These are phyloP conservation scores for Drosophila cognata DNA, from an alignment of 2,888 invertebrate species.

Conservation along the genomic window DNA sequence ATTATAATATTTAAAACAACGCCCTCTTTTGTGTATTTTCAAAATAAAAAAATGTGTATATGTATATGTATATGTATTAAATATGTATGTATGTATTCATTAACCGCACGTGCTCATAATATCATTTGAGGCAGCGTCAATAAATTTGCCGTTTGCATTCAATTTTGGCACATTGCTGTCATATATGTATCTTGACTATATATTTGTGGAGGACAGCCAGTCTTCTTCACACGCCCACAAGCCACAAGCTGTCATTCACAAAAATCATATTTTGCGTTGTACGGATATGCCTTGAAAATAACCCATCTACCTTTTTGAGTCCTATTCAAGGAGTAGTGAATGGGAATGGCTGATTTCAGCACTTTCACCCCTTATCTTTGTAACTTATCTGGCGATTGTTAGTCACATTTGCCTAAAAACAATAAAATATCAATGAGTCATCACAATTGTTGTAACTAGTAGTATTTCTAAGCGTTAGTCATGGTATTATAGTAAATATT, in stretches of 20 bases:
- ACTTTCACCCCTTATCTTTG: constrained; percentile 40
- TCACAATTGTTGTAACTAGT: constrained; percentile 48
- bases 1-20: constrained; percentile 65
- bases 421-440: constrained; percentile 49
- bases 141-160: constrained; percentile 61
- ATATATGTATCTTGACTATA: constrained; percentile 13
- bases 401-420: background rate
- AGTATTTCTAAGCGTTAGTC: constrained; percentile 46
- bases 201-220: constrained; percentile 7
- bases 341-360: background rate
- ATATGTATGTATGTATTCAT: constrained; percentile 30
- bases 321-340: constrained; percentile 52
- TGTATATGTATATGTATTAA: constrained; percentile 7
- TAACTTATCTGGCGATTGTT: constrained; percentile 40
- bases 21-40: constrained; percentile 52
- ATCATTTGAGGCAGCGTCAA: constrained; percentile 70
- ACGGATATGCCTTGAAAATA: constrained; percentile 31
- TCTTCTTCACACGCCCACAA: constrained; percentile 60
- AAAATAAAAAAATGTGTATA: constrained; percentile 20
- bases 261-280: constrained; percentile 20
- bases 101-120: constrained; percentile 73
- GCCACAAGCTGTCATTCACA: constrained; percentile 64
- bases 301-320: constrained; percentile 44
- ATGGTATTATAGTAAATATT: background rate
- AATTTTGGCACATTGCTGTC: constrained; percentile 60